Conservation (phyloP, 2,797 vertebrate genomes). For the Denticeps clupeoides region DNA sequence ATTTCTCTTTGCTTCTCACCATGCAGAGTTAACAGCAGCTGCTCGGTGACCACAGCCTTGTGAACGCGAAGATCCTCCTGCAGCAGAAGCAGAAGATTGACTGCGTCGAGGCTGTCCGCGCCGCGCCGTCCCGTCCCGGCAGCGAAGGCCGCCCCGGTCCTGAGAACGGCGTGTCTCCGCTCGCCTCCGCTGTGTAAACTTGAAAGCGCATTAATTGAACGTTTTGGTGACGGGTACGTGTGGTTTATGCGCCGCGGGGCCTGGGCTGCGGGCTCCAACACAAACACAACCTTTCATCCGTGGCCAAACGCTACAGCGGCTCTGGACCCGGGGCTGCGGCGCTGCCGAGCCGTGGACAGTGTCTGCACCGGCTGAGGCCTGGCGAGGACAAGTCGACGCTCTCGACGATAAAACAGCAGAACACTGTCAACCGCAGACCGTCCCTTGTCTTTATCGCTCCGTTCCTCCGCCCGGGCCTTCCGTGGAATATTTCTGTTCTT, state of each 20-base stretch:
- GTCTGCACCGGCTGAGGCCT: conserved; percentile 11
- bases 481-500: too few species aligned
- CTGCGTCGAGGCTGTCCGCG: too few species aligned
- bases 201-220: conserved; percentile 18
- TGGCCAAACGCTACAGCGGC: conserved; percentile 23
- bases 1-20: too few species aligned
- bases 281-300: conserved; percentile 30
- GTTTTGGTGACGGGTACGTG: conserved; percentile 26
- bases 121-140: too few species aligned
- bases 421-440: too few species aligned
- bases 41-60: too few species aligned
- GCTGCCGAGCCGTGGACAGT: conserved; percentile 23
- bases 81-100: too few species aligned
- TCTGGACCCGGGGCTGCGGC: conserved; percentile 14
- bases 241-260: conserved; percentile 23
- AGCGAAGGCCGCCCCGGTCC: conserved; percentile 18
- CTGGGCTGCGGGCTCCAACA: conserved; percentile 24
- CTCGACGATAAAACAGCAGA: not conserved
- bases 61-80: too few species aligned
- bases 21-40: too few species aligned
- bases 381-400: not conserved
- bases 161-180: conserved; percentile 13
- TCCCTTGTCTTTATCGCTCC: too few species aligned
- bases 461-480: too few species aligned
- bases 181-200: conserved; percentile 17